These are phyloP conservation scores for Micronycteris hirsuta DNA, from an alignment of 2,113 vertebrate genomes.

Conservation along the genomic window DNA sequence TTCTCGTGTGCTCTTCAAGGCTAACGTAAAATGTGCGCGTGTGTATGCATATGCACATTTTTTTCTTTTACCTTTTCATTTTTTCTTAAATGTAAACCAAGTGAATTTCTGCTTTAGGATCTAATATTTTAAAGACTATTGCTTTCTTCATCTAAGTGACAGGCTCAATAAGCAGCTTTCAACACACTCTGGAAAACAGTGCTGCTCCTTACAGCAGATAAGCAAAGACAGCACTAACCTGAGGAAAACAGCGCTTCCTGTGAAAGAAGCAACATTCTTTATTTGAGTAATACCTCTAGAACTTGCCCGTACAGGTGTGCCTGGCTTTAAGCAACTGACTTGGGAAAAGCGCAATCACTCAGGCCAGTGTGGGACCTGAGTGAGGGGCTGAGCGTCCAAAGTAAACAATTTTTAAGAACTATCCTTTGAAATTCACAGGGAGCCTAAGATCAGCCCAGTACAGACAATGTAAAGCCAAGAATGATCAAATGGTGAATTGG, in stretches of 20 bases:
- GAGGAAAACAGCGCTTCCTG: not conserved
- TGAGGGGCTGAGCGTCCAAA: not conserved
- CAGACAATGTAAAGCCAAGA: not conserved
- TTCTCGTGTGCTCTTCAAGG: not conserved
- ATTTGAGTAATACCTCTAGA: not conserved
- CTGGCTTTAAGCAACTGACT: constrained; percentile 12
- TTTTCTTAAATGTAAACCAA: constrained; percentile 18
- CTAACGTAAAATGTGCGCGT: not conserved
- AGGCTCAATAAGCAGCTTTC: not conserved
- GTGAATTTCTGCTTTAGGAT: not conserved
- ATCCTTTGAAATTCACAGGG: not conserved
- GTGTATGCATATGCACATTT: not conserved
- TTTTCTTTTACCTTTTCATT: not conserved
- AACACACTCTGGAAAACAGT: not conserved
- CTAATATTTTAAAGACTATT: not conserved
- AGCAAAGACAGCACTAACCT: not conserved
- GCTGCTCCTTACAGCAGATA: not conserved
- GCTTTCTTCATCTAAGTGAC: not conserved
- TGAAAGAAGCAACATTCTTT: not conserved
- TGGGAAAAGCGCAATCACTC: not conserved
- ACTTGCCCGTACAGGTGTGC: not conserved
- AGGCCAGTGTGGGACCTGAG: not conserved
- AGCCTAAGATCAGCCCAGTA: not conserved
- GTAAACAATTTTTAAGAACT: not conserved
- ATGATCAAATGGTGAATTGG: not conserved